phyloP scores from a whole-genome alignment of 1,140 invertebrate species.

The Bactericera cockerelli region DNA sequence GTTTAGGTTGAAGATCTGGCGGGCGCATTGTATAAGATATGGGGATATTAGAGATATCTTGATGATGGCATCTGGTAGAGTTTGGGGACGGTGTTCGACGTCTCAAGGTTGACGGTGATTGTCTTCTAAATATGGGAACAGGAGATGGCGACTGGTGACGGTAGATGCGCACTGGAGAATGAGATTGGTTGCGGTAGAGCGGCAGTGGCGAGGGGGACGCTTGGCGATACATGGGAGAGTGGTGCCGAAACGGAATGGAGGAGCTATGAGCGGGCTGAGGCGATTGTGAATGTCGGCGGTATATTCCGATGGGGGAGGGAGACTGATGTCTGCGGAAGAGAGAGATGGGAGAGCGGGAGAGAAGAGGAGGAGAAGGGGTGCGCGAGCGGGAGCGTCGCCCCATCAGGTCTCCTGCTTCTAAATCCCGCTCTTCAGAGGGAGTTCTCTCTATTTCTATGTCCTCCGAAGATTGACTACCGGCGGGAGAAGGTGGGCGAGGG shows the following conservation, averaged over 20 bases:
- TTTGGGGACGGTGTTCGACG: constrained; percentile 14
- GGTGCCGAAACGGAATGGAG: neutral
- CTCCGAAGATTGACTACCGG: constrained; percentile 17
- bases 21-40: constrained; percentile 20
- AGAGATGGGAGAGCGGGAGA: constrained; percentile 13
- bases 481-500: constrained; percentile 10
- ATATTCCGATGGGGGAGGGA: constrained; percentile 13
- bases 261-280: constrained; percentile 16
- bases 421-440: constrained; percentile 10
- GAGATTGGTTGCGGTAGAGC: constrained; percentile 14
- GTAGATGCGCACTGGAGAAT: constrained; percentile 11
- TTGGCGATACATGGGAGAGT: constrained; percentile 12
- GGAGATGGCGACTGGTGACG: constrained; percentile 17
- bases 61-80: constrained; percentile 18
- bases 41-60: constrained; percentile 8
- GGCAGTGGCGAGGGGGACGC: constrained; percentile 15
- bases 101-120: constrained; percentile 15
- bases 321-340: constrained; percentile 15
- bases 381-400: constrained; percentile 15
- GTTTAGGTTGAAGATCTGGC: constrained; percentile 10
- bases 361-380: constrained; percentile 8
- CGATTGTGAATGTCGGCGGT: constrained; percentile 14
- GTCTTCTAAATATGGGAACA: constrained; percentile 14
- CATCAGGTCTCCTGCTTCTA: constrained; percentile 7
- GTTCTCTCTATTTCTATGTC: constrained; percentile 14